Percentiles rank a stretch among this genome's conserved stretches.
These are phyloP conservation scores for Leptinotarsa defecta DNA, from an alignment of 1,140 invertebrate genomes.

Conservation along the genomic window DNA sequence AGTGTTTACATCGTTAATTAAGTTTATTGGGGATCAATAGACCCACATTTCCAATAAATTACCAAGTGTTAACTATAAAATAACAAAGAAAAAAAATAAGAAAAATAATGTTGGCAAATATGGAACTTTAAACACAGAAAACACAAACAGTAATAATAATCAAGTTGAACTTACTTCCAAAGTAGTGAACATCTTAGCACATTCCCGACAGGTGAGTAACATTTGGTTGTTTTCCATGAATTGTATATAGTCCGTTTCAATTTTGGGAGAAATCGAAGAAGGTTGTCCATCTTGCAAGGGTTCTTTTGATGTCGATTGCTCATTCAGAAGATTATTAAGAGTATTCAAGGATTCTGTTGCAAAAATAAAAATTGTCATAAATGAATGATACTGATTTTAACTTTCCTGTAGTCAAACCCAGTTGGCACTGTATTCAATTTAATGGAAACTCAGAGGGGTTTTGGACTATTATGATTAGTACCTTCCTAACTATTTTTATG, in stretches of 20 bases:
- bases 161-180: conserved; percentile 41
- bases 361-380: neutral
- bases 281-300: conserved; percentile 21
- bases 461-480: too few relatives aligned
- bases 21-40: too few relatives aligned
- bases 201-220: conserved; percentile 49
- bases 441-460: too few relatives aligned
- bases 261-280: conserved; percentile 21
- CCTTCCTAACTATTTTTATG: too few relatives aligned
- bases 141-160: neutral
- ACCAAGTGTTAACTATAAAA: too few relatives aligned
- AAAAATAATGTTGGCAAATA: conserved; percentile 4
- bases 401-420: too few relatives aligned
- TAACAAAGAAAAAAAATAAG: neutral
- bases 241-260: conserved; percentile 48
- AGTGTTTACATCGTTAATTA: too few relatives aligned
- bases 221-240: conserved; percentile 51
- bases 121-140: too few relatives aligned
- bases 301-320: conserved; percentile 27
- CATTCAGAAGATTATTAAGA: conserved; percentile 35
- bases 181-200: conserved; percentile 51
- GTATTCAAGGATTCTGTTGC: conserved; percentile 39
- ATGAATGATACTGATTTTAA: too few relatives aligned
- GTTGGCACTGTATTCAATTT: too few relatives aligned
- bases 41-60: too few relatives aligned